A percentile compares a stretch with the other conserved stretches of the same genome.
Conservation (phyloP, 2,797 vertebrate genomes). For the Oreochromis grahami region DNA sequence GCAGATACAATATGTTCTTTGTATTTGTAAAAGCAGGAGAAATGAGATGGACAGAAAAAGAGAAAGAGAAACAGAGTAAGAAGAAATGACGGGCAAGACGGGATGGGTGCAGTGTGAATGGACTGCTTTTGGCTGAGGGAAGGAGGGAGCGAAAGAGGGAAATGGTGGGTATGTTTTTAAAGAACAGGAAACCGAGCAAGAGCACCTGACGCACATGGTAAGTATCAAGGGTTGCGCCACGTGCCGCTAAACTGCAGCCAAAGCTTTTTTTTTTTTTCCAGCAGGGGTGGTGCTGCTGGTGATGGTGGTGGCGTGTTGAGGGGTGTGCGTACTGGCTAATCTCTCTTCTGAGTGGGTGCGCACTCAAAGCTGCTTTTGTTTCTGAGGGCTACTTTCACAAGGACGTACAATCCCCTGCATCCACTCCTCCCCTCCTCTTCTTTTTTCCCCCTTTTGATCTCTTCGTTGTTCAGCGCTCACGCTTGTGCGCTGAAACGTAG, state of each 20-base stretch:
- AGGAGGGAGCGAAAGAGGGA: conserved; percentile 24
- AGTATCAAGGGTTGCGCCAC: conserved; percentile 75
- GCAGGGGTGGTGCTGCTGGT: conserved; percentile 24
- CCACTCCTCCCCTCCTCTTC: conserved; percentile 27
- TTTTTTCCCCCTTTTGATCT: conserved; percentile 7
- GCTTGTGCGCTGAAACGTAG: conserved; percentile 27
- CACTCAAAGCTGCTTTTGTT: conserved; percentile 79
- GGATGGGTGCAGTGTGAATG: conserved; percentile 1
- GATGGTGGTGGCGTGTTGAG: conserved; percentile 27
- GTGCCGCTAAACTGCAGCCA: conserved; percentile 73
- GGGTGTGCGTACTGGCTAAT: conserved; percentile 52
- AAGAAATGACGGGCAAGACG: conserved; percentile 18
- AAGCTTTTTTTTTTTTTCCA: conserved; percentile 42
- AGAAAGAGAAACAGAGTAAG: background rate
- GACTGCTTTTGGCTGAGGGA: conserved; percentile 6
- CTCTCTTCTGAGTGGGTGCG: conserved; percentile 62
- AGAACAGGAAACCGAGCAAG: conserved; percentile 58
- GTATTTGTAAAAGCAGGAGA: conserved; percentile 59
- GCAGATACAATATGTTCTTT: conserved; percentile 76
- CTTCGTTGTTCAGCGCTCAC: conserved; percentile 35
- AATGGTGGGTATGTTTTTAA: conserved; percentile 49
- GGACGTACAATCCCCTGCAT: conserved; percentile 63
- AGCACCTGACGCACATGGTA: conserved; percentile 79
- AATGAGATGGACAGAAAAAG: conserved; percentile 21
- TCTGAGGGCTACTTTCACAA: conserved; percentile 70